Evolutionary conservation across 92 coral and sea anemone species (phyloP).

Genomic region (Phenganax stokvisi): DNA sequence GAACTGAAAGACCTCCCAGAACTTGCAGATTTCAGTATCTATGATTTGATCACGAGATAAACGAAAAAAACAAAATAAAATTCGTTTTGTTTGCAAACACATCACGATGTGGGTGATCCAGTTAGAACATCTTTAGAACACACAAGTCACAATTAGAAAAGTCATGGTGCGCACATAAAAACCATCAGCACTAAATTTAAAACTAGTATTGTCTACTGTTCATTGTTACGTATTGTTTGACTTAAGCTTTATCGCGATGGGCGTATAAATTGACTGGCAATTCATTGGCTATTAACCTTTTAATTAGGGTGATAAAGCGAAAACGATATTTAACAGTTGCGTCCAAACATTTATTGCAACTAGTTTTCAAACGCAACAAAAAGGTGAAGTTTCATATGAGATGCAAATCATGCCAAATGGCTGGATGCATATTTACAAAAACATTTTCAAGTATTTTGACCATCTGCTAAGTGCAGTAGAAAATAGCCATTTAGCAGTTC

Average conservation of each 20-base stretch:
- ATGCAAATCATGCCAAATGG: background rate
- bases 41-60: constrained; percentile 22
- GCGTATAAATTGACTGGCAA: too few relatives aligned
- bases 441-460: background rate
- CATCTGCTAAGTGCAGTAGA: background rate
- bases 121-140: too few relatives aligned
- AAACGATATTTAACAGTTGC: background rate
- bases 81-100: background rate
- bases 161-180: too few relatives aligned
- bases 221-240: too few relatives aligned
- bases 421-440: background rate
- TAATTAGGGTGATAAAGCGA: too few relatives aligned
- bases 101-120: background rate
- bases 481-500: constrained; percentile 9
- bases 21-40: background rate
- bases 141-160: too few relatives aligned
- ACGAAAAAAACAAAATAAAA: background rate
- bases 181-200: too few relatives aligned
- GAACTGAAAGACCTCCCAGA: constrained; percentile 36
- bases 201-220: too few relatives aligned
- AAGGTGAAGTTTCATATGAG: background rate
- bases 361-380: background rate
- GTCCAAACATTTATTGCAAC: background rate
- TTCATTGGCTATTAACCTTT: too few relatives aligned
- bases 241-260: too few relatives aligned